These are phyloP conservation scores for Morus bassanus DNA, from an alignment of 2,797 vertebrate species.

Conservation along the genomic window DNA sequence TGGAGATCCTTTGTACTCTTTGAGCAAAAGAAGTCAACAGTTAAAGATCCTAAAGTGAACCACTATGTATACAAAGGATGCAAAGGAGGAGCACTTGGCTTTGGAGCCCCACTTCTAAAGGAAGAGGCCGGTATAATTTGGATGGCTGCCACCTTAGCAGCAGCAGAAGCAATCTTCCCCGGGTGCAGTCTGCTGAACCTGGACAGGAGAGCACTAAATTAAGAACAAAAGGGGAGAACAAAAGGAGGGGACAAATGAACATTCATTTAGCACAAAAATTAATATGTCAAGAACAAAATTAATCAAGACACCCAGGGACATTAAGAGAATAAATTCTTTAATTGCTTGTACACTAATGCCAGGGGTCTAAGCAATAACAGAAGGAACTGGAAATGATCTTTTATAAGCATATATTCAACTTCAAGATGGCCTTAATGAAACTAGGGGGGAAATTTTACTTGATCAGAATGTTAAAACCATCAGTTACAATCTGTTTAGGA, in stretches of 20 bases:
- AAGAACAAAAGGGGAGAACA: not conserved
- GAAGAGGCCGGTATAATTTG: not conserved
- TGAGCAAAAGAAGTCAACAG: not conserved
- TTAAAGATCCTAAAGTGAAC: not conserved
- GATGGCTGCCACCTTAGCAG: not conserved
- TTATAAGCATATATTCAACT: constrained; percentile 3
- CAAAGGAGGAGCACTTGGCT: not conserved
- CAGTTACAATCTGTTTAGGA: not conserved
- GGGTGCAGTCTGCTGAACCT: not conserved
- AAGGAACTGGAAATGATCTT: constrained; percentile 12
- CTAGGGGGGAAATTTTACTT: not conserved
- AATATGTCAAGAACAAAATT: constrained; percentile 24
- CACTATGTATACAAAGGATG: rapidly evolving
- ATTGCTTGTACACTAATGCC: not conserved
- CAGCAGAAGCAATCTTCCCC: not conserved
- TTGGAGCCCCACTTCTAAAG: not conserved
- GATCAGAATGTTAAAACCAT: not conserved
- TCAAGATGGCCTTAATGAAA: constrained; percentile 4
- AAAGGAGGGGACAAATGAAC: not conserved
- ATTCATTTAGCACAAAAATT: constrained; percentile 10
- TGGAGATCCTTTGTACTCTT: not conserved
- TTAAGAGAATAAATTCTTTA: constrained; percentile 16
- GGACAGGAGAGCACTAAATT: not conserved
- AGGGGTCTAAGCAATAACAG: not conserved
- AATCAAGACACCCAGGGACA: not conserved